Evolutionary conservation across 2,113 vertebrate species (phyloP).

Genomic region (Mesoclemmys tuberculata): DNA sequence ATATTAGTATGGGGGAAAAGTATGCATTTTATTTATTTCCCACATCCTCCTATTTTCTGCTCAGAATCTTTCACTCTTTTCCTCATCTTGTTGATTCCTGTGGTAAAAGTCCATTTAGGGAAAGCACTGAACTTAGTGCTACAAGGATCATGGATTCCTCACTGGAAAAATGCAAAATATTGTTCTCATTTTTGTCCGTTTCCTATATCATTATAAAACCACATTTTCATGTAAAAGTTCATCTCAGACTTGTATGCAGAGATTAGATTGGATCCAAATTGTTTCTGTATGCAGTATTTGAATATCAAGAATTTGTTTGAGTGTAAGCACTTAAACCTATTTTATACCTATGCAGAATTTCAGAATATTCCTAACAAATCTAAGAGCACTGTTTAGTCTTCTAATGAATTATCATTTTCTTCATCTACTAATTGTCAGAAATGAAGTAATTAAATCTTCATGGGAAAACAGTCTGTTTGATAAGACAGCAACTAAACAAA

Average conservation of each 20-base stretch:
- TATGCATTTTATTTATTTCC: neutral
- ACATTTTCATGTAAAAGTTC: constrained; percentile 27
- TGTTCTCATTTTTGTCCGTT: constrained; percentile 37
- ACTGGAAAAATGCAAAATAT: neutral
- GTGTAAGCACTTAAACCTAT: constrained; percentile 13
- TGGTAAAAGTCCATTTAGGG: constrained; percentile 20
- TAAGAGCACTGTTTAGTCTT: neutral
- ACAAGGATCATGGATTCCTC: constrained; percentile 39
- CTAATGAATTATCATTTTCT: neutral
- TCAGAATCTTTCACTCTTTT: neutral
- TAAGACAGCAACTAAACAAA: neutral
- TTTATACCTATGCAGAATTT: constrained; percentile 21
- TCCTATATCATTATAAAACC: neutral
- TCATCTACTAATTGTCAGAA: neutral
- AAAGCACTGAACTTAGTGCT: constrained; percentile 13
- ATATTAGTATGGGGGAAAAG: neutral
- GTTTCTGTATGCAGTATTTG: neutral
- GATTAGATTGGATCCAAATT: constrained; percentile 14
- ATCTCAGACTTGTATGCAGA: neutral
- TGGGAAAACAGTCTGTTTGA: neutral
- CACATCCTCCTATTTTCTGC: neutral
- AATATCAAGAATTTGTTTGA: constrained; percentile 58
- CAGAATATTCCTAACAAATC: constrained; percentile 1
- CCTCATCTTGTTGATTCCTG: neutral
- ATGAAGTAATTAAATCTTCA: constrained; percentile 21